Conservation (phyloP, 2,888 invertebrate genomes). For the Antheraea yamamai region DNA sequence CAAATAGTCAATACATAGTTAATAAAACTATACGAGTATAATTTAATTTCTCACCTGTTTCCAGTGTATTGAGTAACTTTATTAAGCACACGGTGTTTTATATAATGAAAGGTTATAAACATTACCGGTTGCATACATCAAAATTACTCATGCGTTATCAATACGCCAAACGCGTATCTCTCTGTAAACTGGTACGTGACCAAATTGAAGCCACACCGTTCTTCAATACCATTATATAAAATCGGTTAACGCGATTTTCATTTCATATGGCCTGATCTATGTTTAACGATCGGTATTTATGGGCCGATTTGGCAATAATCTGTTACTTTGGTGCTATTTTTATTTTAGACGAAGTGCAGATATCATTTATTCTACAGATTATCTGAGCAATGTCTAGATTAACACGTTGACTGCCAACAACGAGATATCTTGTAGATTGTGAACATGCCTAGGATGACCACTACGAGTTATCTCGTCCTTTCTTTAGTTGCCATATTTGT, state of each 20-base stretch:
- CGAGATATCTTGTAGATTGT: no score
- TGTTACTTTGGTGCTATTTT: background rate
- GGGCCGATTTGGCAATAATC: background rate
- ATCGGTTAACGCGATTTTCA: background rate
- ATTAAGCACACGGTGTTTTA: background rate
- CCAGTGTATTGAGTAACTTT: background rate
- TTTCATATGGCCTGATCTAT: background rate
- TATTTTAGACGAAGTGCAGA: no score
- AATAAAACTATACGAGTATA: no score
- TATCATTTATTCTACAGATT: no score
- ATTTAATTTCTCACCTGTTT: background rate
- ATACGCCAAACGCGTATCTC: conserved; percentile 28
- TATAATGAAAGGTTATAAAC: background rate
- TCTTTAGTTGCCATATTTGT: no score
- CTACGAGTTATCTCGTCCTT: no score
- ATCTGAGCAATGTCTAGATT: no score
- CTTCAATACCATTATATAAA: background rate
- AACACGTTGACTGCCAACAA: no score
- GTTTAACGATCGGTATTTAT: conserved; percentile 3
- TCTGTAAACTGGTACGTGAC: conserved; percentile 11
- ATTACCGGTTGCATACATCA: background rate
- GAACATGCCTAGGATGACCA: no score
- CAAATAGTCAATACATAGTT: no score
- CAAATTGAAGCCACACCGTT: background rate
- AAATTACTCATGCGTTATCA: conserved; percentile 6